These are phyloP conservation scores for Holothuria scabra DNA, from an alignment of 53 echinoderm and acorn worm species.

Conservation along the genomic window DNA sequence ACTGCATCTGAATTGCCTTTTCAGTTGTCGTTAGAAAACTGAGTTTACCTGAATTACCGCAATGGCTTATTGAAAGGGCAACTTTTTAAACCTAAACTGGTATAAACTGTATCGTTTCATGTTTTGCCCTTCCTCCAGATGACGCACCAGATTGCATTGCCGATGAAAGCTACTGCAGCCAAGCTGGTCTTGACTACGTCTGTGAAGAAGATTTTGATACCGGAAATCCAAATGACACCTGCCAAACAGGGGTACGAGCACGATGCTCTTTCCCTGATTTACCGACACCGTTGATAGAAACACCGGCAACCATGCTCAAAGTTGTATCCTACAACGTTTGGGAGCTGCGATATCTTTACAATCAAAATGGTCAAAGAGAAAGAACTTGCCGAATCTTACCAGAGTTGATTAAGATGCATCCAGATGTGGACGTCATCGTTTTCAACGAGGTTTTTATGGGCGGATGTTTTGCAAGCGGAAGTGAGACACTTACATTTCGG, in stretches of 20 bases:
- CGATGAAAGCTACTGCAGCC: conserved; percentile 59
- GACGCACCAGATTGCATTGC: conserved; percentile 70
- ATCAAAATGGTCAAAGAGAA: conserved; percentile 81
- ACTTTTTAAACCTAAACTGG: no score
- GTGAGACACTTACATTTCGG: conserved; percentile 59
- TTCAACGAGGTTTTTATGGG: conserved; percentile 91
- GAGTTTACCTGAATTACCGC: no score
- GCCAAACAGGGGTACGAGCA: conserved; percentile 70
- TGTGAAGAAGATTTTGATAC: conserved; percentile 63
- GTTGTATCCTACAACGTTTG: conserved; percentile 86
- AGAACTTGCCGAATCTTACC: conserved; percentile 77
- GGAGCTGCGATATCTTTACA: conserved; percentile 72
- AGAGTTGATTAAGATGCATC: conserved; percentile 52
- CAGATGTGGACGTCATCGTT: conserved; percentile 84
- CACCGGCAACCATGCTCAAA: conserved; percentile 68
- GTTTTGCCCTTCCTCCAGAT: conserved; percentile 25
- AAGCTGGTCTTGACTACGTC: conserved; percentile 76
- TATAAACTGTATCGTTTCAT: no score
- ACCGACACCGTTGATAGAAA: conserved; percentile 58
- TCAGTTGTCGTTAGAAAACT: no score
- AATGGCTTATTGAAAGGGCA: no score
- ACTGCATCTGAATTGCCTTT: no score
- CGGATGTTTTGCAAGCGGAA: conserved; percentile 76
- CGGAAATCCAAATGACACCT: conserved; percentile 46
- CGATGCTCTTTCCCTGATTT: conserved; percentile 65